Evolutionary conservation across 2,113 vertebrate species (phyloP).

Genomic region (Notothenia coriiceps): DNA sequence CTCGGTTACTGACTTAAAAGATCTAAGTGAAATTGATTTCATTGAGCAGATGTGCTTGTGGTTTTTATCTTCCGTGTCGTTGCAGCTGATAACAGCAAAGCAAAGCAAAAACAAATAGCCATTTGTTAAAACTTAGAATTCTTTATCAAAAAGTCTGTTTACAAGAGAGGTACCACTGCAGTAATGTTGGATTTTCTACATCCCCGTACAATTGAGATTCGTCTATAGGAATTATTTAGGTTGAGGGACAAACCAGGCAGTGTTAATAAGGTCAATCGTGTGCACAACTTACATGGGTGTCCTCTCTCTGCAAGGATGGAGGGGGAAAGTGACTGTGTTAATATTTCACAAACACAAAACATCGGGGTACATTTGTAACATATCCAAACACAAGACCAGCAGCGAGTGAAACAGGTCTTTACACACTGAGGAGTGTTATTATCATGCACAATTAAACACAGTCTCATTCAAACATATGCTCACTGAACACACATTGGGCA

Average conservation of each 20-base stretch:
- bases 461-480: slow-evolving; percentile 61
- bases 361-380: slow-evolving; percentile 44
- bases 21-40: not conserved
- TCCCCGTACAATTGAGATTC: slow-evolving; percentile 30
- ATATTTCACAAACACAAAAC: slow-evolving; percentile 63
- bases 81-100: not conserved
- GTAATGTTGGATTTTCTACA: not conserved
- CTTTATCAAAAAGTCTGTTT: not conserved
- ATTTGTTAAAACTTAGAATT: not conserved
- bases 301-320: slow-evolving; percentile 84
- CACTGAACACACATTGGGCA: slow-evolving; percentile 58
- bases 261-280: slow-evolving; percentile 47
- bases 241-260: slow-evolving; percentile 43
- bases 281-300: slow-evolving; percentile 88
- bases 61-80: too few species aligned
- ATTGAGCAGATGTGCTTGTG: not conserved
- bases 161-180: not conserved
- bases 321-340: slow-evolving; percentile 76
- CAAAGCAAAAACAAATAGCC: not conserved
- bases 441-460: slow-evolving; percentile 75
- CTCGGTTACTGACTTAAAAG: not conserved
- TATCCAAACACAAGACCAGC: slow-evolving; percentile 40
- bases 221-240: slow-evolving; percentile 16
- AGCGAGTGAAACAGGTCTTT: slow-evolving; percentile 49
- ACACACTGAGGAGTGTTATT: slow-evolving; percentile 57